Base-by-base conservation (phyloP, 2,888 invertebrate species). In the Phaonia tiefii region DNA sequence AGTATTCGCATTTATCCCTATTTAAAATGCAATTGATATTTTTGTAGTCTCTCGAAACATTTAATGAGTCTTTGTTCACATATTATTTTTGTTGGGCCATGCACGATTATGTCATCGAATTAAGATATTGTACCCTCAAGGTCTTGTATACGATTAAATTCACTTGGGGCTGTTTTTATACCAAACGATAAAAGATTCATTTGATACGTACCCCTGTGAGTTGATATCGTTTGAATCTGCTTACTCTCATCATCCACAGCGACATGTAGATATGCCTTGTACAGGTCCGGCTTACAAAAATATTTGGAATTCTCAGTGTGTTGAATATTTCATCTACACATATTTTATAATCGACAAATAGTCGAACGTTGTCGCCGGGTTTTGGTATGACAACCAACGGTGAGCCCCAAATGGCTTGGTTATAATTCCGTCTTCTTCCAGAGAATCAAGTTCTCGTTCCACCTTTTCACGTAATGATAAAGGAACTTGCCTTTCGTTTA, bases 321-420 rank as follows among this genome's bases (percentile, higher is more conserved):
- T 83, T 74, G 7, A 80, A 65, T 22, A 83, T 76, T 46, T 79
- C 72, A 31, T 81, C 81, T 8, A 83, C 83, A 8, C 60, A 70
- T 4, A 76, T 15, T 75, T 83, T 81, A 46, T 79, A 83, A 22
- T 81, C 83, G 58, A 72, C 75, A 56, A 75, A 82, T 7, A 82
- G 72, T 31, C 82, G 46, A 13, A 79, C 58, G 8, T 26, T 51
- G 0, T 70, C 77, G 39, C 75, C 66, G n/a, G n/a, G n/a, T n/a
- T n/a, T n/a, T n/a, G n/a, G n/a, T n/a, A n/a, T n/a, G n/a, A n/a
- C n/a, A n/a, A 25, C n/a, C n/a, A n/a, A n/a, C n/a, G n/a, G n/a
- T n/a, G n/a, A n/a, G n/a, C n/a, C n/a, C n/a, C n/a, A n/a, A n/a
- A n/a, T n/a, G n/a, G n/a, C n/a, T 79, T 83, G 11, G 73, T 63